Conservation (phyloP, 2,113 vertebrate genomes). For the Sterrhoptilus dennistouni region DNA sequence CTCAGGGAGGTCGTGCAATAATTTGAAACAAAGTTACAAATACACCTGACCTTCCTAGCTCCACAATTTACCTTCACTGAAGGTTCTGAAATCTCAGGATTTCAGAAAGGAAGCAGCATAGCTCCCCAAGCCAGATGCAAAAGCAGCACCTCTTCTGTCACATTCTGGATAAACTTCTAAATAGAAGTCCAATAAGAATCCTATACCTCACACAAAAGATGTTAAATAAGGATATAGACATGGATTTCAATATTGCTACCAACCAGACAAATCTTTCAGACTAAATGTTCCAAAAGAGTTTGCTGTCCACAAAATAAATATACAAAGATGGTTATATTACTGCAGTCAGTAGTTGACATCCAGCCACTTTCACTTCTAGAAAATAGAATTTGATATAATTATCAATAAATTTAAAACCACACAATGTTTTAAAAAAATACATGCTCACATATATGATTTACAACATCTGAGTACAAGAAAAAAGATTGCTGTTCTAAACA, state of each 20-base stretch:
- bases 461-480: neutral
- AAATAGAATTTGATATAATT: neutral
- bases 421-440: neutral
- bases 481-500: neutral
- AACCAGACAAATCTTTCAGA: neutral
- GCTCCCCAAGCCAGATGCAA: neutral
- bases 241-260: neutral
- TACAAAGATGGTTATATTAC: neutral
- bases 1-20: neutral
- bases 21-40: neutral
- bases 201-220: neutral
- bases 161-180: neutral
- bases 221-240: neutral
- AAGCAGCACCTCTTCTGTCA: neutral
- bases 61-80: neutral
- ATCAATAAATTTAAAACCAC: neutral
- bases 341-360: neutral
- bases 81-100: neutral
- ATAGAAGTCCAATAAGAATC: neutral
- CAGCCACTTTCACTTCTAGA: neutral
- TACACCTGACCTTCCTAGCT: neutral
- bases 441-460: neutral
- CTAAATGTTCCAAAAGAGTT: neutral
- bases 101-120: neutral
- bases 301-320: neutral